Base-by-base conservation (phyloP, 2,797 vertebrate species). In the Pelobates cultripes region DNA sequence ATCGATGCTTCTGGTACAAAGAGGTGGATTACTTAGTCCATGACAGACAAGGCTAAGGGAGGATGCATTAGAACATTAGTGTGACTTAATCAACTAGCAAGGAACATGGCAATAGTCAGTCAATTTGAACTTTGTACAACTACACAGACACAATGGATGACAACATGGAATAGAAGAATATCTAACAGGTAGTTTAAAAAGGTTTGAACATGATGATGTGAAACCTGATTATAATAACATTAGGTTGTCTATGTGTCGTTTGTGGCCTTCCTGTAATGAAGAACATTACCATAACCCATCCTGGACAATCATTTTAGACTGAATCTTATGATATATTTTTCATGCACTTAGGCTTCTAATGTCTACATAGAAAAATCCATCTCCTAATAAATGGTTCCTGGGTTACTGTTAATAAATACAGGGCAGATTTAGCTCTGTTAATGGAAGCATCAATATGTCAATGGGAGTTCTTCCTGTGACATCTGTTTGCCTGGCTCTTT, bases 291-390 rank as follows among this genome's bases (percentile, higher is more conserved):
- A n/a, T 53, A 43, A 43, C 73, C 68, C 66, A 73, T 77, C 43
- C 47, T 67, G 55, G 67, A 40, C 70, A 17, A 77, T 77, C 57
- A 69, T 77, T 77, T 77, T 63, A 77, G 61, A 53, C 40, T n/a
- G 69, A 53, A 75, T 70, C 40, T 41, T 75, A 53, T 70, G 66
- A 77, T 70, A 81, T 77, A 77, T 77, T 66, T 53, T 40, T 40
- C 17, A 47, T 73, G 75, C 75, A 82, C 60, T 82, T 70, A 82
- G 28, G 47, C 73, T 66, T 79, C 41, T 75, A 79, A 79, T 75
- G 71, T 79, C 77, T 83, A 17, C 70, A 60, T 70, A 68, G 82
- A 75, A 75, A 83, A 83, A 83, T 79, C 76, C 44, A 79, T 83
- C 57, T 79, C 55, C 47, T 83, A 83, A 83, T 79, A 64, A 79